Base-by-base conservation (phyloP, 2,888 invertebrate species). In the Carterocephalus palaemon region DNA sequence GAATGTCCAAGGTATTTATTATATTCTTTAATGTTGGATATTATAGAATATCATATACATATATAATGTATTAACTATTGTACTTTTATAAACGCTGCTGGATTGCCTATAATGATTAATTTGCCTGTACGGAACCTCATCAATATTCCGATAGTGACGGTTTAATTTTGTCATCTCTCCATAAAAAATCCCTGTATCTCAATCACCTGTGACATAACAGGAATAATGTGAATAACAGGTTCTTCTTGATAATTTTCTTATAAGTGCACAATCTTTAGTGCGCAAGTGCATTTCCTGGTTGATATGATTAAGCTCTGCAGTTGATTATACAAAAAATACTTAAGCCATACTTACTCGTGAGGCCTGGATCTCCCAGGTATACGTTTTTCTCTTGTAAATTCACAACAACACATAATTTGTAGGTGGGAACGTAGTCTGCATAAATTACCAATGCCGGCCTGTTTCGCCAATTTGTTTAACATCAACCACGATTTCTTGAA, bases 301-400 rank as follows among this genome's bases (percentile, higher is more conserved):
- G 13, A 12, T 22, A 33, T 12, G 33, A 12, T 13, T 22, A 22
- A 34, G 22, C 13, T 22, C 15, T 22, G 22, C 20, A 12, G 13
- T 6, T 22, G 13, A 22, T 22, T 34, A 8, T n/a, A 34, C 34
- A 34, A 34, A 34, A 34, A 34, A 22, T 8, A 15, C 34, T 22
- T 34, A 12, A 6, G 6, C 8, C 22, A 22, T 13, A 12, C n/a
- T n/a, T n/a, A n/a, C n/a, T n/a, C n/a, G n/a, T n/a, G n/a, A n/a
- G n/a, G n/a, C n/a, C n/a, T n/a, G n/a, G n/a, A n/a, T n/a, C n/a
- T n/a, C n/a, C n/a, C n/a, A n/a, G n/a, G 10, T n/a, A 8, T 8
- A 34, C 7, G 6, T 34, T 22, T 13, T 12, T 5, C 34, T 6
- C 13, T 10, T 13, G 2, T 3, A 34, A 34, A 34, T 8, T 22